Percentiles rank a stretch among this genome's conserved stretches.
These are phyloP conservation scores for Hassar affinis DNA, from an alignment of 2,113 vertebrate genomes.

Conservation along the genomic window DNA sequence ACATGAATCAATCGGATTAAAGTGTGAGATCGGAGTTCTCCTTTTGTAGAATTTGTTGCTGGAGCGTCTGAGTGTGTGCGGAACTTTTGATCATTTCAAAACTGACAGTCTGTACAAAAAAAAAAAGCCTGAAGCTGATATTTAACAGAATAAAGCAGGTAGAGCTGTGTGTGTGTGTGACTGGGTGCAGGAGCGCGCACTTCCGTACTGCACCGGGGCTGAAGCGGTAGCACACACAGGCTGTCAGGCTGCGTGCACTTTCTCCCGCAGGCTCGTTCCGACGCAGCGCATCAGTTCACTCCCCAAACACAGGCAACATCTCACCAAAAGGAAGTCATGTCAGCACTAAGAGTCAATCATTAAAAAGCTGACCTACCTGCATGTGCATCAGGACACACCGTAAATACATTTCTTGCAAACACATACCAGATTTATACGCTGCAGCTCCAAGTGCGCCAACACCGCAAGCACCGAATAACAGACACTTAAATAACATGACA, in stretches of 20 bases:
- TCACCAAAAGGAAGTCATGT: background rate
- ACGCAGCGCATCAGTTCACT: background rate
- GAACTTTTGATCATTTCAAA: background rate
- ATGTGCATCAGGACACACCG: background rate
- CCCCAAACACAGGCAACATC: constrained; percentile 19
- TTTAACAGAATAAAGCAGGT: background rate
- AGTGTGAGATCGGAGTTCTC: background rate
- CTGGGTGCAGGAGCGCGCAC: background rate
- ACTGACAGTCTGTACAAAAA: too few relatives aligned
- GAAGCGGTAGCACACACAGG: too few relatives aligned
- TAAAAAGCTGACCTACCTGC: background rate
- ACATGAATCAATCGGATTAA: background rate
- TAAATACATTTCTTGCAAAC: background rate
- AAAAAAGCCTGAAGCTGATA: too few relatives aligned
- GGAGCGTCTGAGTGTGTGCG: background rate
- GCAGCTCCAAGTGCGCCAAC: constrained; percentile 67
- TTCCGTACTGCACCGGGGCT: too few relatives aligned
- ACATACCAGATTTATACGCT: constrained; percentile 67
- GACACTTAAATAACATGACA: constrained; percentile 69
- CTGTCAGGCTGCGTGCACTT: background rate
- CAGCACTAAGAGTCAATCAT: background rate
- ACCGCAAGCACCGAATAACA: constrained; percentile 69
- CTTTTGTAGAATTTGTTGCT: background rate
- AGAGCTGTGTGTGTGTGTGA: too few relatives aligned
- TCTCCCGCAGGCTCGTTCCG: too few relatives aligned